Percentiles rank a stretch among this genome's conserved stretches.
phyloP scores from a whole-genome alignment of 2,888 invertebrate species.

The Heliconius sara region DNA sequence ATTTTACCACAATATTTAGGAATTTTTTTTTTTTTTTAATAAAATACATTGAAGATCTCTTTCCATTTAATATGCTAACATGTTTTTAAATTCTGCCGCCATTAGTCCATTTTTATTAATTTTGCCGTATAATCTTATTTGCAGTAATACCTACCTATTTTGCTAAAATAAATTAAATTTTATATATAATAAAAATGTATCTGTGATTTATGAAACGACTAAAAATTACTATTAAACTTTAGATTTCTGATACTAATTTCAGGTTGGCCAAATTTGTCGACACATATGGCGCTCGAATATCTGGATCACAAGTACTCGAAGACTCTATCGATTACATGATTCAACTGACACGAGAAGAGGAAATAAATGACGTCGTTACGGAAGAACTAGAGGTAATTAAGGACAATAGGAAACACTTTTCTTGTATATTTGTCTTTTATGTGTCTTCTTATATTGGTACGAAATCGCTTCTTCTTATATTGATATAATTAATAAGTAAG shows the following conservation, averaged over 20 bases:
- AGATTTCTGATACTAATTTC: constrained; percentile 43
- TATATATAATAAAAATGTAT: neutral
- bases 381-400: constrained; percentile 84
- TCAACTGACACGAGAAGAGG: constrained; percentile 66
- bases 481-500: neutral
- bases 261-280: constrained; percentile 77
- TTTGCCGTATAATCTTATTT: no score
- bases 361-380: constrained; percentile 85
- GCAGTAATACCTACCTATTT: no score
- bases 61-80: no score
- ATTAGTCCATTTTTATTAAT: no score
- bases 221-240: neutral
- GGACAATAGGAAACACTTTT: constrained; percentile 24
- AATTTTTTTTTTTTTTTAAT: no score
- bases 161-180: neutral
- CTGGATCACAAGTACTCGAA: constrained; percentile 86
- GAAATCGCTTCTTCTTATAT: neutral
- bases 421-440: neutral
- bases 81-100: no score
- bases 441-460: neutral
- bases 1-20: no score
- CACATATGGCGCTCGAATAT: constrained; percentile 85
- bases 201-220: neutral
- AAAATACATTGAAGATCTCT: no score
- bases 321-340: constrained; percentile 87